These are phyloP conservation scores for Meandrusa payeni DNA, from an alignment of 2,888 invertebrate species.

Conservation along the genomic window DNA sequence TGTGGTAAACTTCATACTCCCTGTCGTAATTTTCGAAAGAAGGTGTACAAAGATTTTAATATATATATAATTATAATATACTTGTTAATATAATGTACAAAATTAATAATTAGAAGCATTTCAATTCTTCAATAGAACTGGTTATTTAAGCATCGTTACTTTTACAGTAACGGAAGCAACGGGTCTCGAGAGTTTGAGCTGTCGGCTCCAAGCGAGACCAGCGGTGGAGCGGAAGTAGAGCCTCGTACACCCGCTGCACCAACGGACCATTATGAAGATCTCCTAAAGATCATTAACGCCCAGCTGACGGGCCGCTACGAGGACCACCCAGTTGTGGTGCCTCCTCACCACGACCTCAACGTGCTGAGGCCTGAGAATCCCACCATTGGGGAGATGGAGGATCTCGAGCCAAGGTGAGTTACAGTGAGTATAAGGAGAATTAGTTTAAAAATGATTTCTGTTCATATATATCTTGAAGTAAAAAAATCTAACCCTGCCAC, in stretches of 20 bases:
- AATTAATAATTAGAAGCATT: no score
- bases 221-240: slow-evolving; percentile 51
- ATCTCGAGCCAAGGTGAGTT: slow-evolving; percentile 77
- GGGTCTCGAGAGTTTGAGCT: slow-evolving; percentile 69
- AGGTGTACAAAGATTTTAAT: no score
- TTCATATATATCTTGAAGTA: no score
- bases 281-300: slow-evolving; percentile 76
- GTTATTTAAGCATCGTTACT: slow-evolving; percentile 24
- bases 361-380: slow-evolving; percentile 82
- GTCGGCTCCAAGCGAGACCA: slow-evolving; percentile 69
- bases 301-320: slow-evolving; percentile 75
- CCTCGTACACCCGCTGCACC: slow-evolving; percentile 65
- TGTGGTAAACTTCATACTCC: no score
- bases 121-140: neutral
- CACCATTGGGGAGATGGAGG: slow-evolving; percentile 85
- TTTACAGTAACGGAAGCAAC: slow-evolving; percentile 61
- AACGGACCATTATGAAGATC: slow-evolving; percentile 83
- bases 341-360: slow-evolving; percentile 78
- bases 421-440: no score
- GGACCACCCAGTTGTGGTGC: slow-evolving; percentile 71
- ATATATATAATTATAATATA: no score
- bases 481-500: no score
- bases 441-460: no score
- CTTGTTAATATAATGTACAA: no score
- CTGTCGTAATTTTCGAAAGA: no score